Evolutionary conservation across 2,113 vertebrate genomes (phyloP).

Genomic region (Rhabdornis inornatus): DNA sequence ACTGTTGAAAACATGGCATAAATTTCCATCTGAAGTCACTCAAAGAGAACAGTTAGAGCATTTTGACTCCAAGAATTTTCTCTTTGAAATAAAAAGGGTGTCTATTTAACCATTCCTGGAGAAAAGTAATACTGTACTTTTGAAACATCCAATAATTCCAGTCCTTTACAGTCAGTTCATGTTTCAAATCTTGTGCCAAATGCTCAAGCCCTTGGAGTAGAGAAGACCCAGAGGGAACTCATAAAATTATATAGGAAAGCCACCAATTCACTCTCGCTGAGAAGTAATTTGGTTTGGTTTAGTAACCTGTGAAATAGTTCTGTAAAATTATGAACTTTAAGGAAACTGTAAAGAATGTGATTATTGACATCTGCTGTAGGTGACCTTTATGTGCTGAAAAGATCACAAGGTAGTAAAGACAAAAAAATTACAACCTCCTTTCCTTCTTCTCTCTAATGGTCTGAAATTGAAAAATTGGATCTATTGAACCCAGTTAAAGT

Average conservation of each 20-base stretch:
- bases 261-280: conserved; percentile 58
- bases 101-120: neutral
- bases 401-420: conserved; percentile 49
- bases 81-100: neutral
- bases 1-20: neutral
- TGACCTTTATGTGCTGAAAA: conserved; percentile 65
- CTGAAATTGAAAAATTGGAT: conserved; percentile 45
- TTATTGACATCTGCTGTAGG: conserved; percentile 45
- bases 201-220: neutral
- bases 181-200: conserved; percentile 45
- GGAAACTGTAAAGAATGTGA: conserved; percentile 46
- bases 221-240: conserved; percentile 32
- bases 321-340: conserved; percentile 64
- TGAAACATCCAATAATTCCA: conserved; percentile 34
- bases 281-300: conserved; percentile 61
- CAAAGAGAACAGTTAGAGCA: neutral
- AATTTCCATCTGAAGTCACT: neutral
- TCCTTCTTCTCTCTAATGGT: conserved; percentile 44
- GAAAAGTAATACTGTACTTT: neutral
- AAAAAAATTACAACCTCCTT: conserved; percentile 55
- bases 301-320: conserved; percentile 58
- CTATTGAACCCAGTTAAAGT: conserved; percentile 47
- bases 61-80: neutral
- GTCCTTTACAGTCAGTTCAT: conserved; percentile 26
- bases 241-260: conserved; percentile 63